Percentiles rank a stretch among this genome's conserved stretches.
Evolutionary conservation across 2,113 vertebrate genomes (phyloP).

Genomic region (Pantherophis guttatus): DNA sequence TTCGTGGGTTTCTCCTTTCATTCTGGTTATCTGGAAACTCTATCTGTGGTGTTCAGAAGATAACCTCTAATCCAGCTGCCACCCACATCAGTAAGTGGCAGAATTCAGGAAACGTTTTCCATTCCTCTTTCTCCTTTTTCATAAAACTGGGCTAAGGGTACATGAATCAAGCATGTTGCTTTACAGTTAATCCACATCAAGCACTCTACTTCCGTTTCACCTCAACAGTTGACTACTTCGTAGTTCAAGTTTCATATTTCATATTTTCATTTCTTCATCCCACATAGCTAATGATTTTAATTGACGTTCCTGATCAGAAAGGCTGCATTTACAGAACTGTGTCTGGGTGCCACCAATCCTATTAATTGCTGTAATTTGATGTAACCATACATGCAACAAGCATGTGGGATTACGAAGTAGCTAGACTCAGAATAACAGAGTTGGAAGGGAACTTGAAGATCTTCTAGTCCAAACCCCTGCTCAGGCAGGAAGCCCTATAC

Average conservation of each 20-base stretch:
- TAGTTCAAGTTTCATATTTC: not conserved
- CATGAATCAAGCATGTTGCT: not conserved
- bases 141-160: not conserved
- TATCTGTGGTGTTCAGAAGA: not conserved
- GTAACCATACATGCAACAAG: not conserved
- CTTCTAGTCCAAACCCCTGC: not conserved
- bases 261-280: not conserved
- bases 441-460: not conserved
- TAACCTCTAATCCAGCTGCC: not conserved
- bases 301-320: not conserved
- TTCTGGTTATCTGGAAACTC: not conserved
- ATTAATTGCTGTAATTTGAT: not conserved
- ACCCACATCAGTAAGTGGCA: not conserved
- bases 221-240: not conserved
- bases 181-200: not conserved
- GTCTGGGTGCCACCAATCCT: too few species aligned
- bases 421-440: not conserved
- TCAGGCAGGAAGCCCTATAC: not conserved
- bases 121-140: not conserved
- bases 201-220: not conserved
- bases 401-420: not conserved
- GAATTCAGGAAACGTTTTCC: not conserved
- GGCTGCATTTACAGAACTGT: not conserved
- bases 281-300: not conserved
- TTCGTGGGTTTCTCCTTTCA: not conserved